phyloP scores from a whole-genome alignment of 2,888 invertebrate genomes.

The Eupithecia abbreviata region DNA sequence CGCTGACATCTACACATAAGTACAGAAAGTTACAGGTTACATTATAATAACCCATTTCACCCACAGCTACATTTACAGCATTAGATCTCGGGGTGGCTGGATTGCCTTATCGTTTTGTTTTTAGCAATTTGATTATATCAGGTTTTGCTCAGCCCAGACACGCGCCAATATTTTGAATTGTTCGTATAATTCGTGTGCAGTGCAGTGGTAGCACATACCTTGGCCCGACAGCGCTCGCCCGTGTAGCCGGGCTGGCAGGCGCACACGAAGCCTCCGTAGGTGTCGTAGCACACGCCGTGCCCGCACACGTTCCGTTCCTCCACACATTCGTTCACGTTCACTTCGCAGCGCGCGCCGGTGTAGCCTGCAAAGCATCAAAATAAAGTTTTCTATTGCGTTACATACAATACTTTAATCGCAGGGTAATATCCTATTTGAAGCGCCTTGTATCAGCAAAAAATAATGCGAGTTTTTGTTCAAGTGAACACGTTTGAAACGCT shows the following conservation, averaged over 20 bases:
- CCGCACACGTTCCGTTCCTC: slow-evolving; percentile 85
- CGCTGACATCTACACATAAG: slow-evolving; percentile 77
- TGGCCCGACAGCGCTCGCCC: slow-evolving; percentile 89
- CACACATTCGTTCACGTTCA: slow-evolving; percentile 91
- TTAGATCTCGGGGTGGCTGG: neutral
- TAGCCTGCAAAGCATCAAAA: slow-evolving; percentile 80
- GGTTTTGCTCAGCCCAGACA: too few species aligned
- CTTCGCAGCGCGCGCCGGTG: slow-evolving; percentile 88
- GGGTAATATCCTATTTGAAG: too few species aligned
- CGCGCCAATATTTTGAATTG: too few species aligned
- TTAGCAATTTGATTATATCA: too few species aligned
- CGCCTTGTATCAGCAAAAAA: too few species aligned
- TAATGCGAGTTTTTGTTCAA: too few species aligned
- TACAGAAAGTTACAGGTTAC: neutral
- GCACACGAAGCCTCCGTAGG: slow-evolving; percentile 91
- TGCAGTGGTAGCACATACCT: slow-evolving; percentile 60
- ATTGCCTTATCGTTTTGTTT: neutral
- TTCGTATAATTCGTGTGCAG: too few species aligned
- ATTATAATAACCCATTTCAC: neutral
- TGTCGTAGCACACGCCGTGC: slow-evolving; percentile 91
- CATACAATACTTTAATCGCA: too few species aligned
- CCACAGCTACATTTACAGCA: neutral
- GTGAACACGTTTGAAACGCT: too few species aligned
- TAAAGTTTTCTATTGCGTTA: too few species aligned
- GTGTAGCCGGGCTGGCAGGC: slow-evolving; percentile 91